Percentiles rank a stretch among this genome's conserved stretches.
Conservation (phyloP, 2,888 invertebrate genomes). For the Cephalotes varians region DNA sequence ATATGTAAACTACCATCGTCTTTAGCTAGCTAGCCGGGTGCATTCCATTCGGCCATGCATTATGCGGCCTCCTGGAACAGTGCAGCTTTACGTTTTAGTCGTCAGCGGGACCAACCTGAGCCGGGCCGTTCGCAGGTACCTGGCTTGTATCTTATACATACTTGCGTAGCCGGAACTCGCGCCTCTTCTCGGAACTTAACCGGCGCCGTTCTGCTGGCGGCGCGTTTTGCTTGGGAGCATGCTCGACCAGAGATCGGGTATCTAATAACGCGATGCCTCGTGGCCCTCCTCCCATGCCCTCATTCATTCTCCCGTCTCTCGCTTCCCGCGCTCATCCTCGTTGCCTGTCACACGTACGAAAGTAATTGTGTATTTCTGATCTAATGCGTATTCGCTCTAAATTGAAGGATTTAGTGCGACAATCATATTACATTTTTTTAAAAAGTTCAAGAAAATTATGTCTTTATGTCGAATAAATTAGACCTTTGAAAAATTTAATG, state of each 20-base stretch:
- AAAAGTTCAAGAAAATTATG: neutral
- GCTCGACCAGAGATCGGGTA: conserved; percentile 75
- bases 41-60: conserved; percentile 36
- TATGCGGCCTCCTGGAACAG: conserved; percentile 57
- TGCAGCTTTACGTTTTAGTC: conserved; percentile 65
- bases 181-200: conserved; percentile 81
- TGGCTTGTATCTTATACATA: conserved; percentile 53
- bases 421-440: neutral
- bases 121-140: conserved; percentile 53
- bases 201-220: conserved; percentile 78
- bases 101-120: conserved; percentile 73
- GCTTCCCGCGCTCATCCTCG: conserved; percentile 18
- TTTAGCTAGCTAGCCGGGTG: conserved; percentile 40
- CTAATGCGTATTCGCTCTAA: neutral
- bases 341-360: conserved; percentile 25
- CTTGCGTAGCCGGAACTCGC: conserved; percentile 82
- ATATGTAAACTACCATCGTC: conserved; percentile 48
- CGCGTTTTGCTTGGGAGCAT: conserved; percentile 79
- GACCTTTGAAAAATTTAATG: neutral
- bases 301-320: conserved; percentile 41
- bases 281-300: conserved; percentile 48
- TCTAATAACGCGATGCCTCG: conserved; percentile 77
- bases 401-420: neutral
- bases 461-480: neutral
- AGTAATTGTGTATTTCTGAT: neutral